Evolutionary conservation across 1,140 invertebrate genomes (phyloP).

Genomic region (Anthonomus grandis): DNA sequence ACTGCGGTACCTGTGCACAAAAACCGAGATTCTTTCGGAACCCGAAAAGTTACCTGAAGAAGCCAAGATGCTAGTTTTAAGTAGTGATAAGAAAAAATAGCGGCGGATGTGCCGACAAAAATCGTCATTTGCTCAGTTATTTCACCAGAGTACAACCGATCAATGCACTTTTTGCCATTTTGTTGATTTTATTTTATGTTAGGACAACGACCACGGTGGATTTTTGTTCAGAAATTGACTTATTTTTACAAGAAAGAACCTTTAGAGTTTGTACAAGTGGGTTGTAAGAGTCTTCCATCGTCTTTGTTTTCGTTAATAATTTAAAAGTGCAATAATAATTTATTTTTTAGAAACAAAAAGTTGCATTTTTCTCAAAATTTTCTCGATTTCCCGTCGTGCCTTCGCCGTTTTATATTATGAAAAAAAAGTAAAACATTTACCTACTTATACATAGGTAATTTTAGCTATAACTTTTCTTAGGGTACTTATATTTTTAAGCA

Average conservation of each 20-base stretch:
- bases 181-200: background rate
- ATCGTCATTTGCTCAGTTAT: slow-evolving; percentile 20
- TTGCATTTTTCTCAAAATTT: too few species aligned
- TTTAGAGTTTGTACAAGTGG: too few species aligned
- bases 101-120: too few species aligned
- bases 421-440: too few species aligned
- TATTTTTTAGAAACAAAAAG: too few species aligned
- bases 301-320: too few species aligned
- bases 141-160: slow-evolving; percentile 15
- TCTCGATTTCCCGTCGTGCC: too few species aligned
- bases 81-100: slow-evolving; percentile 16
- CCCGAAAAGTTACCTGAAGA: slow-evolving; percentile 85
- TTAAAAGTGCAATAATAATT: too few species aligned
- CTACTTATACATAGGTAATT: slow-evolving; percentile 20
- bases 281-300: too few species aligned
- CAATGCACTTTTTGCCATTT: slow-evolving; percentile 14
- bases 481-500: slow-evolving; percentile 19
- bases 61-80: slow-evolving; percentile 55
- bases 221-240: too few species aligned
- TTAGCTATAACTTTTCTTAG: slow-evolving; percentile 8
- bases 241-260: too few species aligned
- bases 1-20: slow-evolving; percentile 83
- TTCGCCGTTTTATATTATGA: too few species aligned
- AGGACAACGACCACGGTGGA: background rate
- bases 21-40: slow-evolving; percentile 88